Base-by-base conservation (phyloP, 2,113 vertebrate genomes). In the Corynorhinus townsendii region DNA sequence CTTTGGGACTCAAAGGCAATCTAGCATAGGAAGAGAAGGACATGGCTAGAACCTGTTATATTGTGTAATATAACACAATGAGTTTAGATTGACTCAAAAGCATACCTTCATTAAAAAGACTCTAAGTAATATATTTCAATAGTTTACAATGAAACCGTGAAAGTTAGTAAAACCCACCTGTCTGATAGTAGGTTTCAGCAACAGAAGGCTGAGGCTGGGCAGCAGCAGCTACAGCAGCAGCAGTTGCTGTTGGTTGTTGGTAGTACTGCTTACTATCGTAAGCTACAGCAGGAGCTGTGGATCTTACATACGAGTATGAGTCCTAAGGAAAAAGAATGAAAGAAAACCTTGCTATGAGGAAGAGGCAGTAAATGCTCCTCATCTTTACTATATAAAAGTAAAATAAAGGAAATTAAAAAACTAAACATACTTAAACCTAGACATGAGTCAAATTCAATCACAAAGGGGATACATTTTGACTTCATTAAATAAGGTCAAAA, bases 221-320 rank as follows among this genome's bases (percentile, higher is more conserved):
- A 47, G 98, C 99, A 0, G 99, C 99, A 26, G 99, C 99, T 83
- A 98, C 98, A 0, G 98, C 99, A 0, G 99, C 98, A 0, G 99
- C 99, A 1, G 99, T 99, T 0, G 99, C 99, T 20, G 98, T 98
- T 69, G 99, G 99, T 20, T 99, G 99, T 89, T 99, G 99, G 90
- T 99, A 99, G 98, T 99, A 99, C 84, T 99, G 99, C 94, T 99
- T 99, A 97, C 98, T 99, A 97, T 99, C 99, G 3, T 99, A 99
- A 22, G 99, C 99, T 38, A 99, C 99, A 85, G 99, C 99, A 3
- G 99, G 98, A 80, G 99, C 99, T 0, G 99, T 99, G 40, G 99
- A 99, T 24, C 99, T 98, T 62, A 99, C 99, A 0, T 99, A 99
- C 0, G 99, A 99, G 96, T 99, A 99, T 0, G 99, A 98, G 89